A percentile compares a stretch with the other conserved stretches of the same genome.
phyloP scores from a whole-genome alignment of 2,888 invertebrate genomes.

The Tachystola acroxantha region DNA sequence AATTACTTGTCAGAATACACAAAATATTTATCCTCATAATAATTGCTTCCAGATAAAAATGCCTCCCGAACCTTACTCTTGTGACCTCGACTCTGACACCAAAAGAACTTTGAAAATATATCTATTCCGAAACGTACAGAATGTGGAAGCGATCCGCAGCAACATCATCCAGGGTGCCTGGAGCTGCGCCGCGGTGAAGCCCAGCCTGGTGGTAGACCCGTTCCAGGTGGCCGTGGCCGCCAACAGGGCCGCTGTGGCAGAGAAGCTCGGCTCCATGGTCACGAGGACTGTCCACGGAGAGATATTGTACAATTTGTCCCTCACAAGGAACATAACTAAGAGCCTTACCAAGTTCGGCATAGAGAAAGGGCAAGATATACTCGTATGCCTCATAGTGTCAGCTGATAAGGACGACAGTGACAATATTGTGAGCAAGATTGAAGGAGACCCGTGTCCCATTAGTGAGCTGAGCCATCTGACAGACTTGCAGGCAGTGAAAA shows the following conservation, averaged over 20 bases:
- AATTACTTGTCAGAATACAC: too few relatives aligned
- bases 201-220: constrained; percentile 78
- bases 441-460: constrained; percentile 74
- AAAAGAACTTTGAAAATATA: constrained; percentile 62
- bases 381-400: constrained; percentile 50
- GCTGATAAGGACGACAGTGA: constrained; percentile 31
- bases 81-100: constrained; percentile 62
- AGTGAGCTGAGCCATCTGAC: constrained; percentile 61
- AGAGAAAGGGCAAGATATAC: constrained; percentile 39
- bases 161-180: constrained; percentile 77
- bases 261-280: constrained; percentile 64
- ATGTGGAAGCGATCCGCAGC: constrained; percentile 71
- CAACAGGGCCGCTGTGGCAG: constrained; percentile 79
- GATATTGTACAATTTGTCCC: constrained; percentile 82
- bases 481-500: constrained; percentile 71
- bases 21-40: too few relatives aligned
- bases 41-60: constrained; percentile 24
- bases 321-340: constrained; percentile 83
- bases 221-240: constrained; percentile 81
- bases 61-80: constrained; percentile 34
- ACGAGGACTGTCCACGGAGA: constrained; percentile 82
- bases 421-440: constrained; percentile 62
- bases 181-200: constrained; percentile 80
- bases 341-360: constrained; percentile 83
- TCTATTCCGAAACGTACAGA: constrained; percentile 78